Evolutionary conservation across 2,888 invertebrate species (phyloP).

Genomic region (Sarcophaga variegata): DNA sequence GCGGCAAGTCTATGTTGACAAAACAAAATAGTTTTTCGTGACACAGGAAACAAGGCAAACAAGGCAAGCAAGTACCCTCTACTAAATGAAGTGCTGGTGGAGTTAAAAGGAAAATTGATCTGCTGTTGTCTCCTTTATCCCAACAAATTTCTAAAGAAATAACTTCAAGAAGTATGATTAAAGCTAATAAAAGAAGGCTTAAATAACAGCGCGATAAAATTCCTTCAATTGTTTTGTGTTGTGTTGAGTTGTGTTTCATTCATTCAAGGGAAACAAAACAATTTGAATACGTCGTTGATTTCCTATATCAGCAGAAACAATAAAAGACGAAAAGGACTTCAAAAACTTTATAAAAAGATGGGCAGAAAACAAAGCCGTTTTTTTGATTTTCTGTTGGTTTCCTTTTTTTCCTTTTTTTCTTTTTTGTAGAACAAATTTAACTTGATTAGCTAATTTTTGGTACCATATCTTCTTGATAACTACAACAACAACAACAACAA

Average conservation of each 20-base stretch:
- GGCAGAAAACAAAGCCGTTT: constrained; percentile 30
- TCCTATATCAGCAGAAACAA: not conserved
- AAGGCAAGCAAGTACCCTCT: not conserved
- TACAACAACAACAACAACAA: constrained; percentile 22
- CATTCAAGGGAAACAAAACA: constrained; percentile 36
- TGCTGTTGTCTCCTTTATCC: not conserved
- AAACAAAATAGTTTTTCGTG: constrained; percentile 57
- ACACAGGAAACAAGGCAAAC: constrained; percentile 36
- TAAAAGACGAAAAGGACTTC: not conserved
- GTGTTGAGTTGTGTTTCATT: not conserved
- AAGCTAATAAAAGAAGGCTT: constrained; percentile 43
- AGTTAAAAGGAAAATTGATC: constrained; percentile 52
- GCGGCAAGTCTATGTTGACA: constrained; percentile 48
- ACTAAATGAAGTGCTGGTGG: not conserved
- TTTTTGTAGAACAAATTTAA: constrained; percentile 43
- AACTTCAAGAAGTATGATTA: constrained; percentile 11
- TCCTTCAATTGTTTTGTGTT: not conserved
- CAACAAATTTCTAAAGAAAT: constrained; percentile 22
- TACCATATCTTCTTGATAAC: constrained; percentile 35
- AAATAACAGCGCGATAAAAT: not conserved
- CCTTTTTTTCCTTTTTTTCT: constrained; percentile 24
- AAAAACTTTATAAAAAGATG: not conserved
- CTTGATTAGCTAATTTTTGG: constrained; percentile 63
- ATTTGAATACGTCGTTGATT: constrained; percentile 23
- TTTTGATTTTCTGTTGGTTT: not conserved